Base-by-base conservation (phyloP, 2,797 vertebrate species). In the Psittacula derbiana region DNA sequence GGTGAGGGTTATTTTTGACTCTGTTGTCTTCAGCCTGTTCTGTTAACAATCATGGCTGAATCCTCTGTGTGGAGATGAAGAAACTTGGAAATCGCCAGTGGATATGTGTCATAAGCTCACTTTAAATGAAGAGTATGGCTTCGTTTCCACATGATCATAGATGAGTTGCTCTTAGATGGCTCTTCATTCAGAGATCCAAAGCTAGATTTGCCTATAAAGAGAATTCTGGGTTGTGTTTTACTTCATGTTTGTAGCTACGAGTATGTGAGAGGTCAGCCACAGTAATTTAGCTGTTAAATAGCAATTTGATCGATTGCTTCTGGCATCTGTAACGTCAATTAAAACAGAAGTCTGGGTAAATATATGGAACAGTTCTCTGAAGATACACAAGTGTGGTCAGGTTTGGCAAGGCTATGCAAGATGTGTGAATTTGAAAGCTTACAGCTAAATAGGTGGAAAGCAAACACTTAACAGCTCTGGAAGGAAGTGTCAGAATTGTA, bases 121-220 rank as follows among this genome's bases (percentile, higher is more conserved):
- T 72, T 79, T 20, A 19, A 19, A 13, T 19, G 4, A 3, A 44
- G 65, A 52, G 53, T 0, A 10, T 20, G 67, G 44, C 55, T 76
- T 18, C 1, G 4, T 52, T 65, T 43, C 41, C 36, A 0, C 2
- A 1, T 64, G 82, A 4, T 40, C 6, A 0, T 1, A 4, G 60
- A 4, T 2, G 46, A 14, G 38, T 1, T 57, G 44, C 53, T 75
- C n/a, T 30, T 24, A 19, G n/a, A 61, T 2, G 1, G 41, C 7
- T 41, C 46, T 47, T 60, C 33, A 4, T 25, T 16, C 12, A 4
- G 47, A 46, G 41, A 40, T 24, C 55, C 66, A 14, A 1, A 46
- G 60, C 50, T 64, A 20, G 27, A 0, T 43, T 44, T 58, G 30
- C 25, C 40, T 44, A 8, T 3, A 4, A 30, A 30, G 23, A 64